Conservation (phyloP, 1,140 invertebrate genomes). For the Temnothorax longispinosus region DNA sequence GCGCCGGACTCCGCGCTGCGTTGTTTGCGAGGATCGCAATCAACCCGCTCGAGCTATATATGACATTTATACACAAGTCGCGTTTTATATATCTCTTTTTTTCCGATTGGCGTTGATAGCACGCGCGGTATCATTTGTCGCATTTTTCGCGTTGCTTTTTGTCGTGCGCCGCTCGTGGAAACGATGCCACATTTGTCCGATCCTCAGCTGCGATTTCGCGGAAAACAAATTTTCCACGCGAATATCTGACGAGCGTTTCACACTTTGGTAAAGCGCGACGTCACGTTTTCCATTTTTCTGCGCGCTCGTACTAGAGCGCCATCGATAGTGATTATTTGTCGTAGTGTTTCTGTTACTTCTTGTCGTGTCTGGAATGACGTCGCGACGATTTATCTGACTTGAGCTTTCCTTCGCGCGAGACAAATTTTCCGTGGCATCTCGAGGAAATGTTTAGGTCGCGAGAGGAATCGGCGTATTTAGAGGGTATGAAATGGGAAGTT, state of each 20-base stretch:
- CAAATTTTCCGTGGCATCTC: neutral
- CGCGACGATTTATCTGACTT: neutral
- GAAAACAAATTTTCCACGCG: slow-evolving; percentile 32
- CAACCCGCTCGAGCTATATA: neutral
- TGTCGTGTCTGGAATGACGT: neutral
- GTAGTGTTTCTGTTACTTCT: neutral
- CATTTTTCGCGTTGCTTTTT: slow-evolving; percentile 12
- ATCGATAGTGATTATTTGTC: slow-evolving; percentile 36
- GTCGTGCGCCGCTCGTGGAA: neutral
- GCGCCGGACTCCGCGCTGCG: neutral
- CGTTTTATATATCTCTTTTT: neutral
- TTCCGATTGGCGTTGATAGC: slow-evolving; percentile 4
- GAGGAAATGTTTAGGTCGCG: neutral
- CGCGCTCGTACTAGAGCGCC: neutral
- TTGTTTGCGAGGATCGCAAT: slow-evolving; percentile 1
- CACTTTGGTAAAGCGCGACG: slow-evolving; percentile 38
- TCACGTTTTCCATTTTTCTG: slow-evolving; percentile 33
- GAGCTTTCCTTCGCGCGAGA: neutral
- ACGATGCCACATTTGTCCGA: slow-evolving; percentile 14
- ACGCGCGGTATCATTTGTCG: slow-evolving; percentile 10
- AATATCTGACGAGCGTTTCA: neutral
- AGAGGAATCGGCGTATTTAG: neutral
- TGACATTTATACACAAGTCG: neutral
- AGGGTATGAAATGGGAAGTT: neutral
- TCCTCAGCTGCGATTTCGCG: neutral